These are phyloP conservation scores for Pseudanteris insignis DNA, from an alignment of 2,888 invertebrate genomes.

Conservation along the genomic window DNA sequence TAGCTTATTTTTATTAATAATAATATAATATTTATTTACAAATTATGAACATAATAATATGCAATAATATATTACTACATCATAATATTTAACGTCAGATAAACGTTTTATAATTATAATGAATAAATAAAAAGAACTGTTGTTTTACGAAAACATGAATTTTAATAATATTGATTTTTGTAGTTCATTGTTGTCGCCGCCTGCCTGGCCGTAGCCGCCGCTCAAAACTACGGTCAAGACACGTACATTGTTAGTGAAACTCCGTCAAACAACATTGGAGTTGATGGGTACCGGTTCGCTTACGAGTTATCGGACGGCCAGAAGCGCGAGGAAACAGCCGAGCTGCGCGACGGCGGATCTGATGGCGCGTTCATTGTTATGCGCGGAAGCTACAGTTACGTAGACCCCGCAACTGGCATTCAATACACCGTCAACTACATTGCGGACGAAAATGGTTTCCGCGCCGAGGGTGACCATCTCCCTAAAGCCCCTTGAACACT, in stretches of 20 bases:
- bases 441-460: too few species aligned
- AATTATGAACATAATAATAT: too few species aligned
- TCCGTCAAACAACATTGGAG: constrained; percentile 39
- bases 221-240: constrained; percentile 15
- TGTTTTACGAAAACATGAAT: too few species aligned
- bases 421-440: constrained; percentile 52
- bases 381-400: constrained; percentile 53
- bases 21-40: too few species aligned
- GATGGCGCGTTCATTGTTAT: constrained; percentile 48
- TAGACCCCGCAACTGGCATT: constrained; percentile 50
- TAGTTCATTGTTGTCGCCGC: constrained; percentile 11
- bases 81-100: too few species aligned
- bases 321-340: constrained; percentile 48
- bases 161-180: too few species aligned
- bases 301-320: constrained; percentile 46
- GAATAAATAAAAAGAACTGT: too few species aligned
- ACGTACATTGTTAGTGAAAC: constrained; percentile 31
- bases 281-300: constrained; percentile 40
- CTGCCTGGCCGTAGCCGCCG: constrained; percentile 21
- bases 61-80: too few species aligned
- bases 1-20: too few species aligned
- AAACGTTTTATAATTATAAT: too few species aligned
- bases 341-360: constrained; percentile 47
- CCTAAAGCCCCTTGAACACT: too few species aligned
- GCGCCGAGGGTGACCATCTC: too few species aligned